Evolutionary conservation across 2,888 invertebrate species (phyloP).

Genomic region (Opisthograptis luteolata): DNA sequence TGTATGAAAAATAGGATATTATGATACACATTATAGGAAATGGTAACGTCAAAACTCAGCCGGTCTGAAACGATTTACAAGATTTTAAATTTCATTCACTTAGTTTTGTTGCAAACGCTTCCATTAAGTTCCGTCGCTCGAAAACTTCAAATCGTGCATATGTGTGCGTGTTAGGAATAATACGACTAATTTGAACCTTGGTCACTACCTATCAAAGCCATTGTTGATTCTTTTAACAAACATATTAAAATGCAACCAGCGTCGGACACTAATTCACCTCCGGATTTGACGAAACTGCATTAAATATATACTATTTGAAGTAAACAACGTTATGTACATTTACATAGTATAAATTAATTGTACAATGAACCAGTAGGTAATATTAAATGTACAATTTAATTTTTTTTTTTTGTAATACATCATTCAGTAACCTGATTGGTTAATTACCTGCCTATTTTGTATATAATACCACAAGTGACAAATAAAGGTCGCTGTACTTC

Average conservation of each 20-base stretch:
- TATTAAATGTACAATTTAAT: conserved; percentile 43
- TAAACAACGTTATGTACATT: conserved; percentile 40
- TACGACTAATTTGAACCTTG: neutral
- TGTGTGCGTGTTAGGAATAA: neutral
- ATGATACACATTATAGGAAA: too few relatives aligned
- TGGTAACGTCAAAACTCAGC: too few relatives aligned
- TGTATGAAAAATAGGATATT: too few relatives aligned
- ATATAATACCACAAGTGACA: conserved; percentile 16
- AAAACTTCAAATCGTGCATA: neutral
- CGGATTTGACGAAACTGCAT: conserved; percentile 42
- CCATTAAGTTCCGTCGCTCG: too few relatives aligned
- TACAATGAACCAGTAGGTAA: conserved; percentile 59
- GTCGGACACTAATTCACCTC: conserved; percentile 33
- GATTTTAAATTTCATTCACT: too few relatives aligned
- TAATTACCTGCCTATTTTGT: conserved; percentile 19
- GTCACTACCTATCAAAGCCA: neutral
- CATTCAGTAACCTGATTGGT: conserved; percentile 25
- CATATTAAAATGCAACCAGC: conserved; percentile 29
- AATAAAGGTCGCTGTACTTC: conserved; percentile 11
- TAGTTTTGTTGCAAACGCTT: too few relatives aligned
- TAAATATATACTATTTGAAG: conserved; percentile 44
- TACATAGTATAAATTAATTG: conserved; percentile 48
- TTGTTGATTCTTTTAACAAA: conserved; percentile 25
- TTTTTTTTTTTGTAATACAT: conserved; percentile 30
- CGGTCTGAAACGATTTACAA: too few relatives aligned